phyloP scores from a whole-genome alignment of 2,797 vertebrate species.

The Pseudocheirus occidentalis region DNA sequence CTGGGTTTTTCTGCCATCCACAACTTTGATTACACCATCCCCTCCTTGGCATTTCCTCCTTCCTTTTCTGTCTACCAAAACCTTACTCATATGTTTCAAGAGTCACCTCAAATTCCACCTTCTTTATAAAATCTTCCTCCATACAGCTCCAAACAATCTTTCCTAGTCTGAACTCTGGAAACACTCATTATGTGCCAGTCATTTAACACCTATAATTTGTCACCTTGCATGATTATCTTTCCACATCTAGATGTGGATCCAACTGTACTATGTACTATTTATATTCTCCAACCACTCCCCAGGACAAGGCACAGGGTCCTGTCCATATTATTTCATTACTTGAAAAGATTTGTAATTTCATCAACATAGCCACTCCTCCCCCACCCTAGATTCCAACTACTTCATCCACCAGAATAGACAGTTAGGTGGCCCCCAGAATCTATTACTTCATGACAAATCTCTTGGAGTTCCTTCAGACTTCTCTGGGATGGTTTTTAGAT shows the following conservation, averaged over 20 bases:
- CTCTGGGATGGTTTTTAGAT: neutral
- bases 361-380: neutral
- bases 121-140: conserved; percentile 28
- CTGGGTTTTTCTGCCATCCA: neutral
- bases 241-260: neutral
- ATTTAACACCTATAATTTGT: neutral
- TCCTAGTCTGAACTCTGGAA: neutral
- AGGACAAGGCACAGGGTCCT: neutral
- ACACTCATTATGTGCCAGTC: neutral
- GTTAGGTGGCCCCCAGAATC: neutral
- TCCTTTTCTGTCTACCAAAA: neutral
- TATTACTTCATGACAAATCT: neutral
- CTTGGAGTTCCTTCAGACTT: neutral
- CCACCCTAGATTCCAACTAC: neutral
- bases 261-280: neutral
- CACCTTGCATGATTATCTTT: neutral
- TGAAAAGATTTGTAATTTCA: neutral
- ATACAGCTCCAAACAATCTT: neutral
- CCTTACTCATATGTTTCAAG: neutral
- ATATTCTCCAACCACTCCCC: neutral
- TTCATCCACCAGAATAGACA: neutral
- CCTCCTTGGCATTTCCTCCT: conserved; percentile 8
- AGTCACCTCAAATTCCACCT: neutral
- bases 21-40: neutral
- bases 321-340: neutral